These are phyloP conservation scores for Anas platyrhynchos DNA, from an alignment of 2,113 vertebrate species.

Conservation along the genomic window DNA sequence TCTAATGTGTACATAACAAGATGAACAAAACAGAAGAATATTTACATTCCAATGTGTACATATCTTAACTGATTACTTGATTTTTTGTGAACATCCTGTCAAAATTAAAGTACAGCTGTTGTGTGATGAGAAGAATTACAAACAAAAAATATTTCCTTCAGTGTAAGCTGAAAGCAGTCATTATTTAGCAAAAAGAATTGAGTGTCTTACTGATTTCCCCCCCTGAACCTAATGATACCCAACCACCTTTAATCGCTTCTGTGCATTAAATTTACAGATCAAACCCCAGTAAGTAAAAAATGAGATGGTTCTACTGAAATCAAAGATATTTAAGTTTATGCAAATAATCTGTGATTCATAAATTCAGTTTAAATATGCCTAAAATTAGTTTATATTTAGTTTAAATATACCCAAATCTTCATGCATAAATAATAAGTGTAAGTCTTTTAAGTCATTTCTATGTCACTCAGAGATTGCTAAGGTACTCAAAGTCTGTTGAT, in stretches of 20 bases:
- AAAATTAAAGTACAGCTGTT: conserved; percentile 15
- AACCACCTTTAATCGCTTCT: neutral
- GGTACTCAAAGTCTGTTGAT: neutral
- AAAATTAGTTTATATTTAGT: too few species aligned
- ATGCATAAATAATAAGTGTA: neutral
- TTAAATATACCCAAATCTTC: neutral
- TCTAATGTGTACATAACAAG: neutral
- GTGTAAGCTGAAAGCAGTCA: neutral
- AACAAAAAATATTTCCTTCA: neutral
- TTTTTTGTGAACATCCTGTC: conserved; percentile 13
- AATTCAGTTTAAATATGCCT: neutral
- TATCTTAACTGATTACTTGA: neutral
- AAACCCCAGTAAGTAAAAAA: neutral
- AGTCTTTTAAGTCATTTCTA: neutral
- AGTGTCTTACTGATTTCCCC: conserved; percentile 17
- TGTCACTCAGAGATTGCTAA: neutral
- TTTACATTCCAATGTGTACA: conserved; percentile 5
- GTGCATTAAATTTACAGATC: neutral
- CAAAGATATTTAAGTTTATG: neutral
- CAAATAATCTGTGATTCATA: neutral
- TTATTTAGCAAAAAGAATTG: conserved; percentile 19
- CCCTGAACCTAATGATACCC: neutral
- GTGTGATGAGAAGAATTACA: neutral
- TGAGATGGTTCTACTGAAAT: neutral
- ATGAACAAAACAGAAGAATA: neutral